Evolutionary conservation across 2,888 invertebrate genomes (phyloP).

Genomic region (Caenorhabditis sinica): DNA sequence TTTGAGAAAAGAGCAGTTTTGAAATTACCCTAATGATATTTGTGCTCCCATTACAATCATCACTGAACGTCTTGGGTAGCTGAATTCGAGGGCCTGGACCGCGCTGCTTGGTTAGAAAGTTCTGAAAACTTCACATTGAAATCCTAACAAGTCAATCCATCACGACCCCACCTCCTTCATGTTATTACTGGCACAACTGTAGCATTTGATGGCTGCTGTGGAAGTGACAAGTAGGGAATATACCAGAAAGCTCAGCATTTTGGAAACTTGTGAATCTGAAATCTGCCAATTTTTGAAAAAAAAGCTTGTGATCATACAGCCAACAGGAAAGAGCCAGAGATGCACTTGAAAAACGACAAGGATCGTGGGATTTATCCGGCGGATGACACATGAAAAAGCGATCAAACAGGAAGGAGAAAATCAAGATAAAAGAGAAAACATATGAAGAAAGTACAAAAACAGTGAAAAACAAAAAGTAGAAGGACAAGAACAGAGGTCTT

Average conservation of each 20-base stretch:
- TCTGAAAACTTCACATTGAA: slow-evolving; percentile 63
- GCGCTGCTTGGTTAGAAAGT: slow-evolving; percentile 79
- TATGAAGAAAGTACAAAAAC: neutral
- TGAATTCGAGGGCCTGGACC: slow-evolving; percentile 77
- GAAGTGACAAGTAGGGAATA: slow-evolving; percentile 44
- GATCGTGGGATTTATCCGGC: slow-evolving; percentile 20
- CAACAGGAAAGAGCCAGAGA: neutral
- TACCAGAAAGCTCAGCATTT: slow-evolving; percentile 45
- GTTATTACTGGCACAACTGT: slow-evolving; percentile 81
- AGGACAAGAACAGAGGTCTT: neutral
- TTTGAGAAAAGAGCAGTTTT: neutral
- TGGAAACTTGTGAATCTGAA: neutral
- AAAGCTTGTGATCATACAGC: neutral
- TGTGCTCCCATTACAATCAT: slow-evolving; percentile 79
- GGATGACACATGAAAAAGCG: neutral
- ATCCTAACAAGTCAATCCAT: neutral
- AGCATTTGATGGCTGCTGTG: slow-evolving; percentile 75
- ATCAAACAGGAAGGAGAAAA: neutral
- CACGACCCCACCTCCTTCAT: slow-evolving; percentile 75
- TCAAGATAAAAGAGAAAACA: neutral
- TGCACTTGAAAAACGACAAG: slow-evolving; percentile 29
- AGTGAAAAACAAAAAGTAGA: no score
- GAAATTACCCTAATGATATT: slow-evolving; percentile 76
- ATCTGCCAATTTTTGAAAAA: neutral
- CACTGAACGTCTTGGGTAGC: slow-evolving; percentile 77